A percentile compares a stretch with the other conserved stretches of the same genome.
phyloP scores from a whole-genome alignment of 1,140 invertebrate species.

The Drosophila sproati region DNA sequence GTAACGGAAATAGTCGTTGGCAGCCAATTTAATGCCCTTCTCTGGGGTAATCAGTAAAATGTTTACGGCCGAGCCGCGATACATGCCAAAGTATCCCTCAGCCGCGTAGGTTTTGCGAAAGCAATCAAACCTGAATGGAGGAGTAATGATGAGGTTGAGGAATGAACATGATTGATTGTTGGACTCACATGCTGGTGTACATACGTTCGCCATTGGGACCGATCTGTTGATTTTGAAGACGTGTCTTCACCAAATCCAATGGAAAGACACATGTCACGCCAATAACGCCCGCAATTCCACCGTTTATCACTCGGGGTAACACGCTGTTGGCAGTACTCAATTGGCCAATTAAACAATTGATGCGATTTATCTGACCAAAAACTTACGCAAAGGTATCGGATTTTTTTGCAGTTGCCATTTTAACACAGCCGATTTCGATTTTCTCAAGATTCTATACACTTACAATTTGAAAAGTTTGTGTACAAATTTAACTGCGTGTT shows the following conservation, averaged over 20 bases:
- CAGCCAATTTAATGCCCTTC: slow-evolving; percentile 99
- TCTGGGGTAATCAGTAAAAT: slow-evolving; percentile 99
- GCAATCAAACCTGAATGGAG: slow-evolving; percentile 93
- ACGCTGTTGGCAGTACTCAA: neutral
- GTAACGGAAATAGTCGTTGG: slow-evolving; percentile 98
- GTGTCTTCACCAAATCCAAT: slow-evolving; percentile 98
- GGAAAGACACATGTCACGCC: slow-evolving; percentile 99
- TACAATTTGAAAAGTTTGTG: slow-evolving; percentile 1
- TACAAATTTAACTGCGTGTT: slow-evolving; percentile 2
- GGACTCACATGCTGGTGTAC: slow-evolving; percentile 97
- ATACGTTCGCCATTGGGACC: slow-evolving; percentile 95
- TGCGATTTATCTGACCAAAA: slow-evolving; percentile 93
- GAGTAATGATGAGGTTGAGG: neutral
- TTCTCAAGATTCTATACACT: neutral
- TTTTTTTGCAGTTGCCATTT: neutral
- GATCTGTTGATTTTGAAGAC: slow-evolving; percentile 97
- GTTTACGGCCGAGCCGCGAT: slow-evolving; percentile 98
- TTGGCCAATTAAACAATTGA: slow-evolving; percentile 91
- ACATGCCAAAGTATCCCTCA: slow-evolving; percentile 99
- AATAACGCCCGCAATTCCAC: slow-evolving; percentile 99
- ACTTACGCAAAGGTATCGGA: slow-evolving; percentile 31
- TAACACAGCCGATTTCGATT: neutral
- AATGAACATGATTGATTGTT: neutral
- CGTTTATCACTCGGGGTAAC: slow-evolving; percentile 91
- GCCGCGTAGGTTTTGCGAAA: slow-evolving; percentile 95